These are phyloP conservation scores for Drosophila paulistorum DNA, from an alignment of 1,140 invertebrate species.

Conservation along the genomic window DNA sequence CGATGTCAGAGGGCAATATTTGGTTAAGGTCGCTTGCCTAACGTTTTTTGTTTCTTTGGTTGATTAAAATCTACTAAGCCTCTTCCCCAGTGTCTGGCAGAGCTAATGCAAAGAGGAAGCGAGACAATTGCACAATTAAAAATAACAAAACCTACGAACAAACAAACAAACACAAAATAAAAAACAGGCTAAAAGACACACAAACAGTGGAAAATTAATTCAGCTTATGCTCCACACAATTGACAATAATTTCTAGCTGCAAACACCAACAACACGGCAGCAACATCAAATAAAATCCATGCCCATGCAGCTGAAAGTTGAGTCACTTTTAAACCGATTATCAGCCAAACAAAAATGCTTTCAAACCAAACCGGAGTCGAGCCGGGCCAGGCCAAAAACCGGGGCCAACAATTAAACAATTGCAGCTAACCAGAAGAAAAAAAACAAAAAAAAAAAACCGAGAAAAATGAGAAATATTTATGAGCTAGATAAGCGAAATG, in stretches of 20 bases:
- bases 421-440: slow-evolving; percentile 47
- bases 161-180: slow-evolving; percentile 34
- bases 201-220: slow-evolving; percentile 60
- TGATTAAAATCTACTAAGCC: slow-evolving; percentile 25
- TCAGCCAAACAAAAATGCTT: slow-evolving; percentile 51
- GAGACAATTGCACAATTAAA: slow-evolving; percentile 70
- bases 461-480: slow-evolving; percentile 50
- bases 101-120: slow-evolving; percentile 22
- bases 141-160: slow-evolving; percentile 37
- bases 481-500: slow-evolving; percentile 62
- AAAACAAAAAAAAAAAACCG: slow-evolving; percentile 24
- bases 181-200: slow-evolving; percentile 21
- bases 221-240: slow-evolving; percentile 65
- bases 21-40: slow-evolving; percentile 60
- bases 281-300: slow-evolving; percentile 42
- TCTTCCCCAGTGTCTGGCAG: background rate
- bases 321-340: slow-evolving; percentile 70
- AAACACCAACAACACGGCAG: slow-evolving; percentile 24
- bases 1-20: slow-evolving; percentile 54
- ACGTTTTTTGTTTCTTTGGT: background rate
- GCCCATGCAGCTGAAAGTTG: slow-evolving; percentile 58
- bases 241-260: slow-evolving; percentile 70
- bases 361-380: slow-evolving; percentile 27
- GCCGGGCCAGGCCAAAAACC: slow-evolving; percentile 28
- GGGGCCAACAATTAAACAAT: slow-evolving; percentile 75